Conservation (phyloP, 2,888 invertebrate species). For the Parthenolecanium corni region DNA sequence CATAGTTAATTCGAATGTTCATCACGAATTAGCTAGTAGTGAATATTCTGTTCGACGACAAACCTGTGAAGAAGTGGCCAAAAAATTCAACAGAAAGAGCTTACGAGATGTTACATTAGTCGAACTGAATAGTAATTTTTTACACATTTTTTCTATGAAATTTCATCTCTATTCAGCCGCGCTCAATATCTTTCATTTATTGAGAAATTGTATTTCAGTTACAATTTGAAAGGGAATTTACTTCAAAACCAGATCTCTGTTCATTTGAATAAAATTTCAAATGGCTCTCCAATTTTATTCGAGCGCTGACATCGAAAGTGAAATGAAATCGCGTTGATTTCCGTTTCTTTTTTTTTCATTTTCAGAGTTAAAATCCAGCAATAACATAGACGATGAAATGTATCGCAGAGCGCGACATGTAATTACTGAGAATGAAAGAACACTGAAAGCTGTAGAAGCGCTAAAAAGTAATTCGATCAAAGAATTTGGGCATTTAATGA, state of each 20-base stretch:
- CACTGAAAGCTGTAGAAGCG: constrained; percentile 57
- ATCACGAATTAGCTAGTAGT: constrained; percentile 75
- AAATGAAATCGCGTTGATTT: too few species aligned
- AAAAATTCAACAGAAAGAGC: constrained; percentile 55
- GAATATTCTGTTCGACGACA: constrained; percentile 73
- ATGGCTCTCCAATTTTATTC: not conserved
- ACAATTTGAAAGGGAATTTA: too few species aligned
- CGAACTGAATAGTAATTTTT: constrained; percentile 52
- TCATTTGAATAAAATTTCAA: too few species aligned
- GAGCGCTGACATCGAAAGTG: not conserved
- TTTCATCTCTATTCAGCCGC: too few species aligned
- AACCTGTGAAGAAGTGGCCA: constrained; percentile 62
- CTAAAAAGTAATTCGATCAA: constrained; percentile 56
- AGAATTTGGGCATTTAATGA: constrained; percentile 68
- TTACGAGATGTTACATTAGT: constrained; percentile 57
- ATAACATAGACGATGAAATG: constrained; percentile 28
- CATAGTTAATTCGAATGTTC: constrained; percentile 83
- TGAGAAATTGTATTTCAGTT: too few species aligned
- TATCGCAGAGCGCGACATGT: constrained; percentile 65
- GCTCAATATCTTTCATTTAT: too few species aligned
- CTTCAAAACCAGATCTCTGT: too few species aligned
- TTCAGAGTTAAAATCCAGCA: constrained; percentile 21
- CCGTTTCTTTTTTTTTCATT: not conserved
- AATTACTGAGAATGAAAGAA: constrained; percentile 70
- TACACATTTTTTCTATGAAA: not conserved